phyloP scores from a whole-genome alignment of 2,797 vertebrate genomes.

The Pangasius larnaudii region DNA sequence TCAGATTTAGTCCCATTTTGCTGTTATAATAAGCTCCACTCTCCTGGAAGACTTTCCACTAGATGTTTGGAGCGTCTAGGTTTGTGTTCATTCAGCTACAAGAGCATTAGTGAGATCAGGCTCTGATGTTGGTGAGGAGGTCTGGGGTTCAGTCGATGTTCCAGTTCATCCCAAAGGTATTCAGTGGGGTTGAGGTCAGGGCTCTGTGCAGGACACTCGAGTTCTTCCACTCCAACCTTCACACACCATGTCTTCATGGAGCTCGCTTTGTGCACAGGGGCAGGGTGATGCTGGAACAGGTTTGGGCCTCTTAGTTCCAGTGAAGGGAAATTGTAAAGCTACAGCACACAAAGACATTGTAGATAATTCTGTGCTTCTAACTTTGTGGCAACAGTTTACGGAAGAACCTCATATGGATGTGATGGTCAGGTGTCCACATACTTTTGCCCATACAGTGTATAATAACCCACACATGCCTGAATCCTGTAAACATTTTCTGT shows the following conservation, averaged over 20 bases:
- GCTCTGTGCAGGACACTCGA: too few relatives aligned
- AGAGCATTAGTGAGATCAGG: background rate
- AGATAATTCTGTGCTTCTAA: background rate
- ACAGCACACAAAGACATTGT: background rate
- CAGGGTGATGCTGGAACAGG: background rate
- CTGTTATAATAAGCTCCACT: background rate
- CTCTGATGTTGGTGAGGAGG: background rate
- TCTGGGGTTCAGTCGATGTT: background rate
- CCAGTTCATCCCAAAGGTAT: background rate
- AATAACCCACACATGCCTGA: background rate
- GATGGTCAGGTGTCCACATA: background rate
- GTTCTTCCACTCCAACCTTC: too few relatives aligned
- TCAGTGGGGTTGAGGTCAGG: too few relatives aligned
- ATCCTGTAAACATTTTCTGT: background rate
- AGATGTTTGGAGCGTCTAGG: background rate
- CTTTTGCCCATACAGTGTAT: background rate
- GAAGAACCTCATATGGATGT: background rate
- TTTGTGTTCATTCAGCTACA: background rate
- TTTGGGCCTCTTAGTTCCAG: background rate
- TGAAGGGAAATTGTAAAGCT: background rate
- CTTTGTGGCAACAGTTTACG: background rate
- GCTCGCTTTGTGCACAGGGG: background rate
- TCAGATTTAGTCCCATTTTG: background rate
- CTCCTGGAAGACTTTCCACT: background rate
- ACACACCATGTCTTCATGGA: background rate